Base-by-base conservation (phyloP, 2,797 vertebrate genomes). In the Knipowitschia caucasica region DNA sequence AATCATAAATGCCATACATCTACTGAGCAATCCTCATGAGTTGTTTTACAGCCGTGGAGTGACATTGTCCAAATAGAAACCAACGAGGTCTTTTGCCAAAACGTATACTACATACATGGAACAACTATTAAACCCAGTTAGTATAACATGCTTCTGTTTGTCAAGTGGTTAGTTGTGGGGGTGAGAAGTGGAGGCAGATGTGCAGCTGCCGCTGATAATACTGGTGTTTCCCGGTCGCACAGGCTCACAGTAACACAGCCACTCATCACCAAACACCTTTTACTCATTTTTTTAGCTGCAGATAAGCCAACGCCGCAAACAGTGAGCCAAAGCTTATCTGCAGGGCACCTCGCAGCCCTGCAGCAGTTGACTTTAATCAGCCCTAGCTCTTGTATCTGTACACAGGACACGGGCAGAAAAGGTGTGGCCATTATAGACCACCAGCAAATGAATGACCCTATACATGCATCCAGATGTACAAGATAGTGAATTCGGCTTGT, bases 151-250 rank as follows among this genome's bases (percentile, higher is more conserved):
- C 26, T 31, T 11, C 0, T 53, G 23, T 69, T 62, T 50, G 34
- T 12, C n/a, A n/a, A n/a, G n/a, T n/a, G n/a, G n/a, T 4, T 18
- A 7, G 23, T 54, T 17, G 18, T 38, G 18, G 7, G n/a, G n/a
- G 26, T 10, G 8, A 50, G 47, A 61, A 59, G 60, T 60, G n/a
- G 20, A 26, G 54, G 59, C 59, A 64, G 80, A 75, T 81, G 70
- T 75, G 64, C 77, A 74, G 66, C 71, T 85, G 81, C 53, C 53
- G 21, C 20, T 47, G 44, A 82, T 83, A 71, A 72, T 67, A 56
- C 8, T 8, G 64, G 17, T 59, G 56, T 77, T 81, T 77, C 63
- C 71, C 56, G 53, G 59, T 57, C 29, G 39, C 52, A 47, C 31
- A 17, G 38, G 7, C 50, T 64, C 59, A 40, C 6, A 47, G 27